A percentile compares a stretch with the other conserved stretches of the same genome.
phyloP scores from a whole-genome alignment of 2,113 vertebrate species.

The Lamprotornis superbus region DNA sequence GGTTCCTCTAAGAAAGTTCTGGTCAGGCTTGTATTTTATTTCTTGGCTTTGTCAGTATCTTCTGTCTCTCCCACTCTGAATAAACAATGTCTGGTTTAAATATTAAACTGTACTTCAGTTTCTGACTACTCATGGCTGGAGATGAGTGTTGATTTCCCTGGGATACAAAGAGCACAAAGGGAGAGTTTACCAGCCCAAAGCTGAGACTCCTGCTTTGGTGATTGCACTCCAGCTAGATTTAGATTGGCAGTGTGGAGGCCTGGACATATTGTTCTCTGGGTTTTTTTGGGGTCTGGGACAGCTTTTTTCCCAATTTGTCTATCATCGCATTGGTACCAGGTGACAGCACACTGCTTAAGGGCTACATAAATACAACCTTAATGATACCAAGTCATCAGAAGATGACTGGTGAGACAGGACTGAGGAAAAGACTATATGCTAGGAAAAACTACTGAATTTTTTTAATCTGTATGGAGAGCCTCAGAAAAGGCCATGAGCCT shows the following conservation, averaged over 20 bases:
- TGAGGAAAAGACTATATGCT: not conserved
- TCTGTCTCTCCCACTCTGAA: not conserved
- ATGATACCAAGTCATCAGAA: not conserved
- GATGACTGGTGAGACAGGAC: not conserved
- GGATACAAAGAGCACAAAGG: not conserved
- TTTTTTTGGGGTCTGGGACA: not conserved
- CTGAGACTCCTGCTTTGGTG: not conserved
- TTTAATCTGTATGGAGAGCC: not conserved
- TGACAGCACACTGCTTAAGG: not conserved
- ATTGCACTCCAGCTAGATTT: not conserved
- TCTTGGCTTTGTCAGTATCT: slow-evolving; percentile 11
- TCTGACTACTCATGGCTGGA: not conserved
- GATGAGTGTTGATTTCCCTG: not conserved
- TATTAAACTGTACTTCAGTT: not conserved
- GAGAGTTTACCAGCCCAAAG: not conserved
- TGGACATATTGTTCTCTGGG: not conserved
- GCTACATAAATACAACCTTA: not conserved
- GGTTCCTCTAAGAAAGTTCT: not conserved
- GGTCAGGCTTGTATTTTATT: not conserved
- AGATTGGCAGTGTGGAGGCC: not conserved
- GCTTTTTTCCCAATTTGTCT: not conserved
- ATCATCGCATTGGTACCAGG: not conserved
- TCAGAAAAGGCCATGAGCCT: not conserved
- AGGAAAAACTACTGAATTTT: not conserved
- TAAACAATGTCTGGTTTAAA: slow-evolving; percentile 17